phyloP scores from a whole-genome alignment of 2,797 vertebrate genomes.

The Dermochelys coriacea region DNA sequence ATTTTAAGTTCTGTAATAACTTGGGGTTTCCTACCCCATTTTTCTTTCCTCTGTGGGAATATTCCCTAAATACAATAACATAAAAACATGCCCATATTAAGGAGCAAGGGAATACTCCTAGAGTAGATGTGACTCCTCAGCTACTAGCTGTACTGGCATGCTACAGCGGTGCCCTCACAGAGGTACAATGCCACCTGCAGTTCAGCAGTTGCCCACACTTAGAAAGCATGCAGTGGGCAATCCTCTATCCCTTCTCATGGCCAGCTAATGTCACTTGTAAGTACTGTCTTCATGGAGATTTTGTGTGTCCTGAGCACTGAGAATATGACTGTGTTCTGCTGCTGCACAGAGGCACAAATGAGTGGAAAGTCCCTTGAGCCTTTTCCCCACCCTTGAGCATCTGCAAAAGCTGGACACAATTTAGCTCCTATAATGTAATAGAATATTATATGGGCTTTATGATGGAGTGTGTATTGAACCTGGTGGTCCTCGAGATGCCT shows the following conservation, averaged over 20 bases:
- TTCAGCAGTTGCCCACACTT: background rate
- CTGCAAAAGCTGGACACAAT: background rate
- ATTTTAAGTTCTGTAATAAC: background rate
- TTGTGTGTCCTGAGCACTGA: background rate
- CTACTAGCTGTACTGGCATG: background rate
- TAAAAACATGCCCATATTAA: background rate
- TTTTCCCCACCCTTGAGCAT: background rate
- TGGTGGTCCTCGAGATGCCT: background rate
- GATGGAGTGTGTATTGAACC: background rate
- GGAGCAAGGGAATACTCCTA: background rate
- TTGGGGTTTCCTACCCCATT: background rate
- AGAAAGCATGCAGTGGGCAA: background rate
- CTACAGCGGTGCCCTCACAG: background rate
- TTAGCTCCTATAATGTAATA: background rate
- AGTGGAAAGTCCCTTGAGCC: background rate
- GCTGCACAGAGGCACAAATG: background rate
- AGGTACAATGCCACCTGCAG: background rate
- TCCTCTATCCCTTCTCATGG: background rate
- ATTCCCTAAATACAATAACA: background rate
- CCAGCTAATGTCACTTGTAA: background rate
- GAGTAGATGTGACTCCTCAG: background rate
- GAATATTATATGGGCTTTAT: background rate
- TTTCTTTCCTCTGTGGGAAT: background rate
- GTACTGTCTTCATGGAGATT: background rate
- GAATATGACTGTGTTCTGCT: background rate